A percentile compares a stretch with the other conserved stretches of the same genome.
phyloP scores from a whole-genome alignment of 1,140 invertebrate genomes.

The Danaus melanippus region DNA sequence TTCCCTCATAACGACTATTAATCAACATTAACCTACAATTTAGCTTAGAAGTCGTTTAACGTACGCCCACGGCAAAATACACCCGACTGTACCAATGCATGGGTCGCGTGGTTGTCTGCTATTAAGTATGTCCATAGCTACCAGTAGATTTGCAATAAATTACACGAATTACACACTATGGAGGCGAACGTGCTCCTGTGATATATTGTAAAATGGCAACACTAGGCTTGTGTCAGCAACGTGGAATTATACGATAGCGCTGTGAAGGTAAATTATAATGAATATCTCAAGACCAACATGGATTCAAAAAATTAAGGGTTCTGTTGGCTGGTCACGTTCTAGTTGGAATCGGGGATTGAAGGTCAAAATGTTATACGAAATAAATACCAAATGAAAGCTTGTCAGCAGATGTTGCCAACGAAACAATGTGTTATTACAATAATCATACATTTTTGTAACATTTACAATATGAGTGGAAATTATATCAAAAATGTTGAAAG shows the following conservation, averaged over 20 bases:
- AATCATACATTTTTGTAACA: too few relatives aligned
- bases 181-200: slow-evolving; percentile 48
- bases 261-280: slow-evolving; percentile 16
- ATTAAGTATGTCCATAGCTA: slow-evolving; percentile 58
- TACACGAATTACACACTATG: slow-evolving; percentile 65
- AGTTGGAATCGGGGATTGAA: too few relatives aligned
- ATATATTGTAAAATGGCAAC: slow-evolving; percentile 63
- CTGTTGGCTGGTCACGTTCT: too few relatives aligned
- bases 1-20: background rate
- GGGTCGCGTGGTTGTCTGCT: slow-evolving; percentile 61
- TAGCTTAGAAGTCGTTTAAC: slow-evolving; percentile 17
- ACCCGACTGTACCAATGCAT: slow-evolving; percentile 26
- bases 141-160: slow-evolving; percentile 52
- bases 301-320: too few relatives aligned
- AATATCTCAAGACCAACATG: too few relatives aligned
- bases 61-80: slow-evolving; percentile 12
- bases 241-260: slow-evolving; percentile 58
- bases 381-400: too few relatives aligned
- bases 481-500: too few relatives aligned
- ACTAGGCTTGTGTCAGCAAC: slow-evolving; percentile 51
- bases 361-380: too few relatives aligned
- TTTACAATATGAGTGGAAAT: too few relatives aligned
- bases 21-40: slow-evolving; percentile 21
- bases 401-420: too few relatives aligned
- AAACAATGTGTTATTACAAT: too few relatives aligned